Base-by-base conservation (phyloP, 2,113 vertebrate genomes). In the Marcusenius ussheri region DNA sequence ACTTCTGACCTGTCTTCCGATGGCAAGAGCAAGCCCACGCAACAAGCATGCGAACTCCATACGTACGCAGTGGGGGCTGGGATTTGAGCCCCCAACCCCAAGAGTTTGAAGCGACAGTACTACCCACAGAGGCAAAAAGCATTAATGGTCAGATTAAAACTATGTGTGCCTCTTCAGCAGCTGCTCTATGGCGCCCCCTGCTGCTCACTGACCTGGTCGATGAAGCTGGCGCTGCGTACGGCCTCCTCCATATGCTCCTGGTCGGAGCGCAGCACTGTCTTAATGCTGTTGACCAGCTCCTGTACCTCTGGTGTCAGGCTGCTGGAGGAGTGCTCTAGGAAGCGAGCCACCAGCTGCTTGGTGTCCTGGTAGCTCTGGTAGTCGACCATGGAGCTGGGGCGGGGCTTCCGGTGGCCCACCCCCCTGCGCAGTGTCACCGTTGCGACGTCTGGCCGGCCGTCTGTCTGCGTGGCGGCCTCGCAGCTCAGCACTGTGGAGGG, bases 231-330 rank as follows among this genome's bases (percentile, higher is more conserved):
- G 66, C 96, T 97, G 39, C 94, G 95, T 56, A 97, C 95, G 2
- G 95, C 96, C 93, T 97, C 97, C 70, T 97, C 96, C 97, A 97
- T 97, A 90, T 96, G 95, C 74, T 97, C 95, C 93, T 98, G 95
- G 5, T 97, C 97, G 0, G 97, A 96, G 92, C 96, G 97, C 91
- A 98, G 92, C n/a, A 98, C 94, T 0, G 93, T 95, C 21, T 97
- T 96, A 56, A 95, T 98, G 90, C 94, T 96, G 92, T 98, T 96
- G 80, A 97, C 95, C 35, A 97, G 93, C 89, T 97, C 94, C 0
- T 94, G 94, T 84, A 98, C 92, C 91, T 97, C 97, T 0, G 96
- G 95, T 10, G 94, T 93, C 94, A 97, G 94, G 3, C 92, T 95
- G 93, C 95, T 94, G 2, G 95, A 95, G 0, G 96, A 95, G 90